phyloP scores from a whole-genome alignment of 2,888 invertebrate genomes.

The Frankliniella intonsa region DNA sequence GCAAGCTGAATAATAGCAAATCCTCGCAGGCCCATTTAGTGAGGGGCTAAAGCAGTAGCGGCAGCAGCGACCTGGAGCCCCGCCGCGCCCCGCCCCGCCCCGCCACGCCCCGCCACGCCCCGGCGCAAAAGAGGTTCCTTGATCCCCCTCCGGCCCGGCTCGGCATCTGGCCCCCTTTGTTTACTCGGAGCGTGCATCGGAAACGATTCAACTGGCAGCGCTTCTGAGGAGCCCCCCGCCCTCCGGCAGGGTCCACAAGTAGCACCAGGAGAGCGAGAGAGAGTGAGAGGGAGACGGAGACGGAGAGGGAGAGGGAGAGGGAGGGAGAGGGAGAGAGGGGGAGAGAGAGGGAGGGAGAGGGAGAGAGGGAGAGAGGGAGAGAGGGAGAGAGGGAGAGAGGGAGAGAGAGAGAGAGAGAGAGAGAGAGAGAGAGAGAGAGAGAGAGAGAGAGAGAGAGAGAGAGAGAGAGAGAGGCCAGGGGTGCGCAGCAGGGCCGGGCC shows the following conservation, averaged over 20 bases:
- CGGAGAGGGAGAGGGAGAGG: too few relatives aligned
- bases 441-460: not conserved
- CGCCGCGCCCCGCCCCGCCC: not conserved
- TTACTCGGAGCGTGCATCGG: conserved; percentile 20
- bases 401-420: too few relatives aligned
- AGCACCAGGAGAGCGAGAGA: too few relatives aligned
- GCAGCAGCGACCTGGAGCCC: not conserved
- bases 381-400: not conserved
- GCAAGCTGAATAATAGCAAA: conserved; percentile 20
- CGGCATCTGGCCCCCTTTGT: not conserved
- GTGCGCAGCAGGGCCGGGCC: not conserved
- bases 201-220: conserved; percentile 14
- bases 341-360: not conserved
- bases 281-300: too few relatives aligned
- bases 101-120: not conserved
- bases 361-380: not conserved
- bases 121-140: not conserved
- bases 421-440: too few relatives aligned
- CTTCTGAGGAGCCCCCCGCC: too few relatives aligned
- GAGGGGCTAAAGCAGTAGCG: not conserved
- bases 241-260: too few relatives aligned
- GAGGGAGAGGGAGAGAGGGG: not conserved
- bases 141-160: not conserved
- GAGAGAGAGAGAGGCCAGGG: not conserved
- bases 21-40: conserved; percentile 18